Base-by-base conservation (phyloP, 1,140 invertebrate genomes). In the Anadara kagoshimensis region DNA sequence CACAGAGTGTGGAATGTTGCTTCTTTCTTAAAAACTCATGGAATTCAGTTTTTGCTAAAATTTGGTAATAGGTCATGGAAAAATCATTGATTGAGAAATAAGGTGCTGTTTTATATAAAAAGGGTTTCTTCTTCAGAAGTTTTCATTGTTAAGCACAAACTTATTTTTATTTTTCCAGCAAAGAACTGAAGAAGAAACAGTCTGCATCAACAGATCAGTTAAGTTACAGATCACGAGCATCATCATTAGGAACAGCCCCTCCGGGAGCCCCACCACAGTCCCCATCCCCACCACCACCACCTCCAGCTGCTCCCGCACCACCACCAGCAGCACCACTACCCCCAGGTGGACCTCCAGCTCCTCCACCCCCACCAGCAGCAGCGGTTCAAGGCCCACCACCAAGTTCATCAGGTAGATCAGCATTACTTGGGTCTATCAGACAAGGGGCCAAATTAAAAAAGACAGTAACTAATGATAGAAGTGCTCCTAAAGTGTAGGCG, bases 381-480 rank as follows among this genome's bases (percentile, higher is more conserved):
- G 51, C 43, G 10, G 24, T 18, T 36, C 58, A 44, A 57, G 58
- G 43, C 36, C 68, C 56, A 78, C 59, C 59, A 26, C 53, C 66
- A 24, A 26, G 53, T 26, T 45, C 73, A 4, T 36, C 53, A 26
- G 73, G 59, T n/a, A 69, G 73, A 44, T 92, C 91, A 71, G 90
- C 92, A 16, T 88, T 97, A 57, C 89, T 97, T 26, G 92, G 93
- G 78, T 95, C 94, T 53, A 97, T 97, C 81, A 93, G 95, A 81
- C 92, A 93, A 86, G 96, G 96, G 59, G 91, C 93, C 63, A 91
- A 92, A 73, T 90, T 97, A 69, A 96, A 95, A 86, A 97, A 97
- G 89, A 92, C 95, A 67, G 92, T 94, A 0, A 97, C 95, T 8
- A 93, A 95, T 81, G 96, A 97, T 86, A 94, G 95, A 89, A 97